Base-by-base conservation (phyloP, 1,140 invertebrate species). In the Trichomalopsis sarcophagae region DNA sequence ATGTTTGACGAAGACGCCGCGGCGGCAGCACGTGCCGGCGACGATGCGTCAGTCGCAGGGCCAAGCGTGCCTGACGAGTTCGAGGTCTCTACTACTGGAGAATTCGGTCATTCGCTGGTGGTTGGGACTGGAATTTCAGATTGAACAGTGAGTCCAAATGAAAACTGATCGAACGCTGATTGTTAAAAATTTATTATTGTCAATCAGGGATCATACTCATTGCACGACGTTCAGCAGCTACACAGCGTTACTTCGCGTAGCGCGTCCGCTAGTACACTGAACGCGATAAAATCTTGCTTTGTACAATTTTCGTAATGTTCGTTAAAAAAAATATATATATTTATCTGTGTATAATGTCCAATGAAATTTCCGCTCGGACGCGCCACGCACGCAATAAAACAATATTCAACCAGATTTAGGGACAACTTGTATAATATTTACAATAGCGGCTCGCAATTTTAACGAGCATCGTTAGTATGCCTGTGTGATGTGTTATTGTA, bases 181-280 rank as follows among this genome's bases (percentile, higher is more conserved):
- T 23, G 30, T 21, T 44, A 6, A 71, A 71, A 44, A 81, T 81
- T 81, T 81, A 50, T 76, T 75, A 82, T 82, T 82, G 50, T 82
- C 73, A 40, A 40, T 73, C 7, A 11, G 5, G 55, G 47, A 82
- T n/a, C 69, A 62, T 21, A 73, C 27, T 50, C 50, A 30, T 81
- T 44, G 40, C 30, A 11, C 40, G 44, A 10, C n/a, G 10, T 27
- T 71, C 30, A 27, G 13, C 21, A 71, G 77, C 9, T 69, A 68
- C 50, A 27, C 27, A 27, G 27, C 27, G 27, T 27, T 27, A 27
- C 27, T 27, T 27, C 27, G 2, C 27, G 27, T 27, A 27, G 27
- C 27, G 11, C 71, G 30, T 2, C 62, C 76, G 1, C 68, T 83
- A 83, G 36, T 77, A 77, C 36, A 77, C 66, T 5, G 2, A 21